phyloP scores from a whole-genome alignment of 64 coral and sea anemone species.

The Orbicella faveolata region DNA sequence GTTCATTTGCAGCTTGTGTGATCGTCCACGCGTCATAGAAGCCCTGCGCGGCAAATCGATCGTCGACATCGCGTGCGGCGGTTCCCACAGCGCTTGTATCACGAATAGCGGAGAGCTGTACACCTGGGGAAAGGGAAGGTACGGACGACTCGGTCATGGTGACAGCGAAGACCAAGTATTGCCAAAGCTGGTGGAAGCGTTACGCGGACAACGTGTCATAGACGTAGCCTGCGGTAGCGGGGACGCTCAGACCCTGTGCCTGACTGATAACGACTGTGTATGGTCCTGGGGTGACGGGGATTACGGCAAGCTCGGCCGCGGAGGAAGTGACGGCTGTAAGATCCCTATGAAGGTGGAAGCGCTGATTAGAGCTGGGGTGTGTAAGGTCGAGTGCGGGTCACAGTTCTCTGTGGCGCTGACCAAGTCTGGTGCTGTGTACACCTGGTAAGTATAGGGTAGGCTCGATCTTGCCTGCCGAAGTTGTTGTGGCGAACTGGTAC shows the following conservation, averaged over 20 bases:
- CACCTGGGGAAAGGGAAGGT: conserved; percentile 96
- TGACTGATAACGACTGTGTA: conserved; percentile 96
- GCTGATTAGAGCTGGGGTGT: conserved; percentile 75
- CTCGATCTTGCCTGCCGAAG: neutral
- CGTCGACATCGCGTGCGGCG: conserved; percentile 82
- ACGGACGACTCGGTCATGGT: conserved; percentile 93
- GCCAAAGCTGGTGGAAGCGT: conserved; percentile 88
- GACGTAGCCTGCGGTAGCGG: conserved; percentile 96
- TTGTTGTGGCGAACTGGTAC: no score
- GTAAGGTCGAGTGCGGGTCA: conserved; percentile 94
- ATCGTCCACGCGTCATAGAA: conserved; percentile 86
- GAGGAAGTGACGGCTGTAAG: conserved; percentile 97
- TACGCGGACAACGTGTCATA: conserved; percentile 83
- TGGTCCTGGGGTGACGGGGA: conserved; percentile 99
- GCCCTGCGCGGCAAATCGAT: conserved; percentile 82
- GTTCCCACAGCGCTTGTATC: conserved; percentile 88
- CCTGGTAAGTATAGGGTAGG: conserved; percentile 68
- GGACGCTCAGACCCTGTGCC: conserved; percentile 91
- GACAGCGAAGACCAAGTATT: conserved; percentile 93
- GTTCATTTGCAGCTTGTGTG: conserved; percentile 67
- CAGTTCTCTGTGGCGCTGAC: conserved; percentile 97
- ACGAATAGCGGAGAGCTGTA: conserved; percentile 78
- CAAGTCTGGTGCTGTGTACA: conserved; percentile 88
- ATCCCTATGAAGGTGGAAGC: conserved; percentile 90
- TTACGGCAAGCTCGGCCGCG: conserved; percentile 95